Evolutionary conservation across 2,888 invertebrate species (phyloP).

Genomic region (Trachelus stipa): DNA sequence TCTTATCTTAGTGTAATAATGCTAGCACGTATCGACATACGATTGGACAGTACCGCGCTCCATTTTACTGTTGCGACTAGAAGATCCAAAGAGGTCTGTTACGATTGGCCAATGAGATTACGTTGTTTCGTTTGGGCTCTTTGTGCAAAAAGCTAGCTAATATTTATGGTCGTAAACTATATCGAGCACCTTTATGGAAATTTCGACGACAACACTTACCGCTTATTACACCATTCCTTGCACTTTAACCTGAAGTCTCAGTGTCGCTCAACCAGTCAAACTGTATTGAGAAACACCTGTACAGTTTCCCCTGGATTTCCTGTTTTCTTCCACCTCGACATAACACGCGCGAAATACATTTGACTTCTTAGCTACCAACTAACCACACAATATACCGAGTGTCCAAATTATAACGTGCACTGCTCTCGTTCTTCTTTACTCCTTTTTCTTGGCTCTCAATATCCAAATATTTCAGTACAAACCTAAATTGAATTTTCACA

Average conservation of each 20-base stretch:
- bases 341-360: not conserved
- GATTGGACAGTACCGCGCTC: not conserved
- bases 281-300: not conserved
- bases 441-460: not conserved
- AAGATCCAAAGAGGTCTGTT: not conserved
- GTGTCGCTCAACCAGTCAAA: slow-evolving; percentile 31
- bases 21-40: slow-evolving; percentile 11
- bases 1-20: slow-evolving; percentile 30
- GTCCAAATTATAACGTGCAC: not conserved
- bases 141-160: not conserved
- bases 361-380: not conserved
- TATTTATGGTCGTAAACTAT: not conserved
- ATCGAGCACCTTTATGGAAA: not conserved
- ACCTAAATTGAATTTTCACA: not conserved
- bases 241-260: slow-evolving; percentile 43
- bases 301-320: not conserved
- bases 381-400: not conserved
- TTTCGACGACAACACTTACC: slow-evolving; percentile 24
- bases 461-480: not conserved
- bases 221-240: slow-evolving; percentile 50
- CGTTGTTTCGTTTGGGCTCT: not conserved
- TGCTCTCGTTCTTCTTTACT: not conserved
- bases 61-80: not conserved
- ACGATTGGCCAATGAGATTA: not conserved
- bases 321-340: not conserved